Evolutionary conservation across 2,113 vertebrate genomes (phyloP).

Genomic region (Pao palembangensis): DNA sequence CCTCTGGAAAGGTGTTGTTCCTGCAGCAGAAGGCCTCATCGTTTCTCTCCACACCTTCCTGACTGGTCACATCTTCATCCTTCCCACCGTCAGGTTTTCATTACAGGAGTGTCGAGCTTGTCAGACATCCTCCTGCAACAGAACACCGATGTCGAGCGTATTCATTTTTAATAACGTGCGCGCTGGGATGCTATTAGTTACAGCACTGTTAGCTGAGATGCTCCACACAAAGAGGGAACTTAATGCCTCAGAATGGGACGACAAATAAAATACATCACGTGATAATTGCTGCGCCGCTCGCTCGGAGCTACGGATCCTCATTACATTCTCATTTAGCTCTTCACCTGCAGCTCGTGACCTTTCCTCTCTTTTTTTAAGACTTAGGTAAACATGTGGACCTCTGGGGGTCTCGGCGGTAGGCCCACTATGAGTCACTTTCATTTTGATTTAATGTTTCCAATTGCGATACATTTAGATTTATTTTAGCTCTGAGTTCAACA

Average conservation of each 20-base stretch:
- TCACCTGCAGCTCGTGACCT: not conserved
- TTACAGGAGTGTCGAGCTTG: slow-evolving; percentile 11
- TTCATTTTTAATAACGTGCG: slow-evolving; percentile 44
- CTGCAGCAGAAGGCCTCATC: too few species aligned
- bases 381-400: not conserved
- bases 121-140: slow-evolving; percentile 23
- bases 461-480: too few species aligned
- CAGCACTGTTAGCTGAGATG: slow-evolving; percentile 5
- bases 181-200: slow-evolving; percentile 32
- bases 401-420: slow-evolving; percentile 1
- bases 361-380: not conserved
- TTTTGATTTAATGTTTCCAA: too few species aligned
- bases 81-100: not conserved
- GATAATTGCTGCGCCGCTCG: not conserved
- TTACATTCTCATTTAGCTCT: not conserved
- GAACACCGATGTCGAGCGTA: slow-evolving; percentile 15
- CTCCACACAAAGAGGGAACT: slow-evolving; percentile 2
- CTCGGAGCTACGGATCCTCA: not conserved
- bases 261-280: slow-evolving; percentile 24
- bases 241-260: slow-evolving; percentile 18
- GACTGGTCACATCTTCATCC: not conserved
- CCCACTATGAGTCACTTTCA: too few species aligned
- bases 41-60: too few species aligned
- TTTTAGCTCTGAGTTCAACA: not conserved
- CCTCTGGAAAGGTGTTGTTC: not conserved